Conservation (phyloP, 92 coral and sea anemone genomes). For the Siderastrea radians region DNA sequence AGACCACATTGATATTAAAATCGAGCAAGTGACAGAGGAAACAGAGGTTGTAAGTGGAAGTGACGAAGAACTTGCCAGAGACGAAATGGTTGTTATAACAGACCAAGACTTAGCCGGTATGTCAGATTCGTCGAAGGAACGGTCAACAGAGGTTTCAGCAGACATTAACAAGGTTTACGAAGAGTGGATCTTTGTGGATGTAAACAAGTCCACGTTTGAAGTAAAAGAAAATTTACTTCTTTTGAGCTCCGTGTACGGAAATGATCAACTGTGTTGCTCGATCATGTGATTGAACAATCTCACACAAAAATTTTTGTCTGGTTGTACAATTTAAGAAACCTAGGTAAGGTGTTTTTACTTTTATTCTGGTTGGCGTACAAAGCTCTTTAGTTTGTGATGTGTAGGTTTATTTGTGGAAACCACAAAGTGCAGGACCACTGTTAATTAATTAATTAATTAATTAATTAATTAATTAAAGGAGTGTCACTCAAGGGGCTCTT, state of each 20-base stretch:
- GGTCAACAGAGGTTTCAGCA: slow-evolving; percentile 21
- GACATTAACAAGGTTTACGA: slow-evolving; percentile 71
- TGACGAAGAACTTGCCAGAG: slow-evolving; percentile 24
- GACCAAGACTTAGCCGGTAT: slow-evolving; percentile 24
- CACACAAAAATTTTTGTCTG: not conserved
- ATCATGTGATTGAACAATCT: slow-evolving; percentile 58
- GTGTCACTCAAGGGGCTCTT: too few relatives aligned
- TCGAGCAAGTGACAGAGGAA: slow-evolving; percentile 41
- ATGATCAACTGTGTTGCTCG: slow-evolving; percentile 72
- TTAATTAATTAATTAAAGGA: too few relatives aligned
- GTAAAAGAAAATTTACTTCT: slow-evolving; percentile 78
- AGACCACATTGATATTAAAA: slow-evolving; percentile 29
- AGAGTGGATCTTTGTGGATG: slow-evolving; percentile 87
- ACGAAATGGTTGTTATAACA: slow-evolving; percentile 34
- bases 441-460: too few relatives aligned
- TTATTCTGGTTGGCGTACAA: too few relatives aligned
- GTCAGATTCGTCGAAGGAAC: slow-evolving; percentile 19
- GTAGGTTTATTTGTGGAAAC: too few relatives aligned
- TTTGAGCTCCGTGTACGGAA: slow-evolving; percentile 81
- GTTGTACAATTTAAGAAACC: not conserved
- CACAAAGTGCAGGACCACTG: too few relatives aligned
- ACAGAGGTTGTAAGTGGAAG: not conserved
- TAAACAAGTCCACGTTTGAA: slow-evolving; percentile 74
- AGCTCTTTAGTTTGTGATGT: too few relatives aligned
- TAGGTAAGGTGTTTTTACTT: not conserved